These are phyloP conservation scores for Mamestra configurata DNA, from an alignment of 1,140 invertebrate species.

Conservation along the genomic window DNA sequence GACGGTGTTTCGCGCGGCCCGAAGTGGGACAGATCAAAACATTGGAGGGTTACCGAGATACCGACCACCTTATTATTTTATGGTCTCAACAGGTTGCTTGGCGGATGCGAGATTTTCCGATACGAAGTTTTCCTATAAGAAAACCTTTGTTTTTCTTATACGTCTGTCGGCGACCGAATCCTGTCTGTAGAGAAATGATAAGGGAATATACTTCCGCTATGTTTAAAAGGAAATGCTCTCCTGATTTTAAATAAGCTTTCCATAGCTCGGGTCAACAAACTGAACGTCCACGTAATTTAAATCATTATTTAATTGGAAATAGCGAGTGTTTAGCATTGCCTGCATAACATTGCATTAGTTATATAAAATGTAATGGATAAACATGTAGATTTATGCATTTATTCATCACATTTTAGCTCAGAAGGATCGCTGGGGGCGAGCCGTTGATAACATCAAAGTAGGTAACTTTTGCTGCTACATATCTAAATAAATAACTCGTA, in stretches of 20 bases:
- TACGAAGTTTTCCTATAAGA: constrained; percentile 15
- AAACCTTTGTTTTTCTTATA: not conserved
- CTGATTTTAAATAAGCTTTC: not conserved
- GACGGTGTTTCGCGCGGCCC: constrained; percentile 44
- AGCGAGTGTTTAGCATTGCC: constrained; percentile 24
- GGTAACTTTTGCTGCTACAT: not conserved
- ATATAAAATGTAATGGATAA: constrained; percentile 41
- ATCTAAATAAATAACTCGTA: constrained; percentile 3
- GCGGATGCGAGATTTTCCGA: constrained; percentile 20
- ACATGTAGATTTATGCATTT: constrained; percentile 49
- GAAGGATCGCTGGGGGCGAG: constrained; percentile 10
- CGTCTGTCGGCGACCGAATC: not conserved
- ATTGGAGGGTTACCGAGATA: constrained; percentile 45
- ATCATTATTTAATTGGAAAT: constrained; percentile 36
- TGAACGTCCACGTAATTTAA: constrained; percentile 21
- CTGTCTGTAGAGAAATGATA: not conserved
- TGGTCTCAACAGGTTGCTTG: constrained; percentile 44
- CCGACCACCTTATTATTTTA: constrained; percentile 45
- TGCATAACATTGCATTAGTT: constrained; percentile 41
- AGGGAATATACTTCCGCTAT: not conserved
- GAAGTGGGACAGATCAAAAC: constrained; percentile 55
- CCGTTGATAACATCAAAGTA: constrained; percentile 15
- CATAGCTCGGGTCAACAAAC: constrained; percentile 16
- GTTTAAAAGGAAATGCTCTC: constrained; percentile 11
- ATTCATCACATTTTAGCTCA: constrained; percentile 39